A percentile compares a stretch with the other conserved stretches of the same genome.
phyloP scores from a whole-genome alignment of 2,888 invertebrate genomes.

The Brassicogethes aeneus region DNA sequence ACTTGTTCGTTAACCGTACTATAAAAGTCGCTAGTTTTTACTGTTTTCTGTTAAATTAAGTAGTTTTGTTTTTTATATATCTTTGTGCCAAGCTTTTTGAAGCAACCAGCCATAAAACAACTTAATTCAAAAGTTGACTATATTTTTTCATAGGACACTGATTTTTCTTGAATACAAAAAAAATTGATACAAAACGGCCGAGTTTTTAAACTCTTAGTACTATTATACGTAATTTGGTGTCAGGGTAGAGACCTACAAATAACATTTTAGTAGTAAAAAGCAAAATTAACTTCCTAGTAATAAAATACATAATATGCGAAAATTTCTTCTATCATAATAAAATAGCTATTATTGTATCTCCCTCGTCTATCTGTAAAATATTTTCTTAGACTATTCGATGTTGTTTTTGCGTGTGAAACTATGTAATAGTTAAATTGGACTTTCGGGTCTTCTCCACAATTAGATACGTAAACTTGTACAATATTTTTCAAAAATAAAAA shows the following conservation, averaged over 20 bases:
- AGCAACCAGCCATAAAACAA: constrained; percentile 25
- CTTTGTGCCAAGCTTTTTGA: constrained; percentile 29
- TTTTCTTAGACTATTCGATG: constrained; percentile 34
- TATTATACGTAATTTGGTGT: constrained; percentile 83
- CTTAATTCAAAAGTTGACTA: constrained; percentile 18
- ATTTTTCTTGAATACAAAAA: constrained; percentile 5
- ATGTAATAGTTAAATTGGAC: constrained; percentile 27
- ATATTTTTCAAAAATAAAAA: constrained; percentile 31
- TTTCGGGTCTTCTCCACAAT: constrained; percentile 27
- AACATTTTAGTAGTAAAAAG: constrained; percentile 32
- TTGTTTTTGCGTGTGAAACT: constrained; percentile 35
- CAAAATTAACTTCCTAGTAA: constrained; percentile 23
- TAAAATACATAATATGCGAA: constrained; percentile 17
- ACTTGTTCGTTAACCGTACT: not conserved
- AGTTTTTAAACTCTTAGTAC: constrained; percentile 55
- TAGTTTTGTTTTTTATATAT: constrained; percentile 9
- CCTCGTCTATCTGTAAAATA: constrained; percentile 31
- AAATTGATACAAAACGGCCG: constrained; percentile 36
- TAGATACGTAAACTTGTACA: constrained; percentile 44
- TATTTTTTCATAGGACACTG: constrained; percentile 24
- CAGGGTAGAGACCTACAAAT: constrained; percentile 56
- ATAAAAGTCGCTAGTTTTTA: not conserved
- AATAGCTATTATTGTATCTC: constrained; percentile 24
- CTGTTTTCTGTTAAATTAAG: not conserved
- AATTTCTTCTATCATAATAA: constrained; percentile 13